Evolutionary conservation across 1,140 invertebrate genomes (phyloP).

Genomic region (Platyscapa corneri): DNA sequence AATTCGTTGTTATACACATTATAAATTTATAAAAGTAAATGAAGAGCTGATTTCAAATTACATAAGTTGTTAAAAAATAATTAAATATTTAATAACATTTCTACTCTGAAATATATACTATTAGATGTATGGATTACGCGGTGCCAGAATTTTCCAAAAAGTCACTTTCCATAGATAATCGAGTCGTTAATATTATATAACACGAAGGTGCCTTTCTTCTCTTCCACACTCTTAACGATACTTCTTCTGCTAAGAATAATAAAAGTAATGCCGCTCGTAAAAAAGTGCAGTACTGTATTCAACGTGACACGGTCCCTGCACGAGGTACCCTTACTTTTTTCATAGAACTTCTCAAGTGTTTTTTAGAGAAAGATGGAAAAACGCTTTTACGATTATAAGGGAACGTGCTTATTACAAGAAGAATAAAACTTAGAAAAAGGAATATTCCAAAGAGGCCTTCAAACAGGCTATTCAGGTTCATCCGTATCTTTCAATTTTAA

Average conservation of each 20-base stretch:
- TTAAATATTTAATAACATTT: not conserved
- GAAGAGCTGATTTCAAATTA: not conserved
- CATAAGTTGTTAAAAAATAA: not conserved
- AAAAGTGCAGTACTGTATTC: conserved; percentile 58
- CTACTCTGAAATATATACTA: not conserved
- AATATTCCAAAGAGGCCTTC: not conserved
- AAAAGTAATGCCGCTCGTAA: conserved; percentile 66
- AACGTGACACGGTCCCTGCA: conserved; percentile 52
- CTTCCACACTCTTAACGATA: conserved; percentile 50
- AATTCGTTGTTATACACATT: too few species aligned
- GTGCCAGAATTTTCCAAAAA: not conserved
- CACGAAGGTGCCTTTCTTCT: conserved; percentile 42
- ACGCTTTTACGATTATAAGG: conserved; percentile 62
- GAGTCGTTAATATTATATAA: conserved; percentile 60
- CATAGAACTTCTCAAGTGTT: conserved; percentile 60
- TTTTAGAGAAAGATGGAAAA: conserved; percentile 38
- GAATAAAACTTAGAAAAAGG: not conserved
- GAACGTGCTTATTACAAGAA: conserved; percentile 60
- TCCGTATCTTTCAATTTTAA: not conserved
- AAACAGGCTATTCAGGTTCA: conserved; percentile 28
- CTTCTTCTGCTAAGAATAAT: conserved; percentile 61
- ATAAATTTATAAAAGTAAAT: too few species aligned
- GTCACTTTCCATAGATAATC: conserved; percentile 55
- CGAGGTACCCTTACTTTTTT: conserved; percentile 47
- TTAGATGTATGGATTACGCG: not conserved